These are phyloP conservation scores for Fregata magnificens DNA, from an alignment of 2,113 vertebrate genomes.

Conservation along the genomic window DNA sequence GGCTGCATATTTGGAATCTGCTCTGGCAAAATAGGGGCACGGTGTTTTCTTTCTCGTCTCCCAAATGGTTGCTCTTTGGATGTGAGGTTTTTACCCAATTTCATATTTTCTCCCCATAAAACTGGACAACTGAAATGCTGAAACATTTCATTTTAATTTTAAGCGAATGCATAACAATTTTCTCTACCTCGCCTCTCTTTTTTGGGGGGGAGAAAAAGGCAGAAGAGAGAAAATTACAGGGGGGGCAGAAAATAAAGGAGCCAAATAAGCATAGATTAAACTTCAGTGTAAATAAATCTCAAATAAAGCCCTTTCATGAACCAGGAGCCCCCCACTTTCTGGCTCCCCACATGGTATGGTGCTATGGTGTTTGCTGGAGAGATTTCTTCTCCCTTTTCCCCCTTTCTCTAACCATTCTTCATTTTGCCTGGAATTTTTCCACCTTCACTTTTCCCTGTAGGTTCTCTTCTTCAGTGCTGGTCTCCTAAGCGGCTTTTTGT, in stretches of 20 bases:
- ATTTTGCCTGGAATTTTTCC: background rate
- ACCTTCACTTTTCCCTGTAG: background rate
- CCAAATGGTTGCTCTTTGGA: background rate
- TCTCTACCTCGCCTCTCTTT: background rate
- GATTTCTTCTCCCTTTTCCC: background rate
- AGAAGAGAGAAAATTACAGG: background rate
- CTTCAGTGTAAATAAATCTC: background rate
- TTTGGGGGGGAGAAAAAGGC: too few species aligned
- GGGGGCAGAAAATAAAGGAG: background rate
- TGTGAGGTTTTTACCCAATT: background rate
- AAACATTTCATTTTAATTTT: background rate
- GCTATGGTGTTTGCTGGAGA: background rate
- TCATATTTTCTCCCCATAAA: background rate
- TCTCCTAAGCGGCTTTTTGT: background rate
- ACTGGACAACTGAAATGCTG: background rate
- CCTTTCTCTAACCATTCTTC: background rate
- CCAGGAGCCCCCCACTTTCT: background rate
- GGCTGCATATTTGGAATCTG: background rate
- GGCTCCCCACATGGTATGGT: background rate
- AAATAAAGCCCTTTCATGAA: background rate
- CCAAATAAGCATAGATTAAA: background rate
- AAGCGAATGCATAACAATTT: background rate
- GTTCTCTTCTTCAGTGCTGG: background rate
- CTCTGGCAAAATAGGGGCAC: background rate
- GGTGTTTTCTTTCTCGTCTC: background rate